Base-by-base conservation (phyloP, 2,888 invertebrate species). In the Acanthacorydalis orientalis region DNA sequence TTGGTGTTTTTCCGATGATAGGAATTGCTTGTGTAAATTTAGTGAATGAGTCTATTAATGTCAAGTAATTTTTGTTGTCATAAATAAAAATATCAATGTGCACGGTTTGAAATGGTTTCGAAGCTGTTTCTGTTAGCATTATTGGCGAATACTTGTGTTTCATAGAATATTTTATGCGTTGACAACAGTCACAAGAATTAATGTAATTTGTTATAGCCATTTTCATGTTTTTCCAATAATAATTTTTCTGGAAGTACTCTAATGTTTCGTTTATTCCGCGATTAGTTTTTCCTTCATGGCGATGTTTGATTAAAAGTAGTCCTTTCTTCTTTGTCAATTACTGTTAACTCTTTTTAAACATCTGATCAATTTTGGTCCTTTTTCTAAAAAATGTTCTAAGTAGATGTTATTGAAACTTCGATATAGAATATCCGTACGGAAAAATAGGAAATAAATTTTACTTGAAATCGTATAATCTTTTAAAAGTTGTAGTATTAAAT, bases 231-330 rank as follows among this genome's bases (percentile, higher is more conserved):
- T 8, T 37, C 52, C 50, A 52, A 31, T 49, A 52, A 39, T 50
- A 49, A 7, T 44, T 46, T 39, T 32, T 31, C 43, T 46, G 39
- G 7, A 52, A n/a, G n/a, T 46, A 35, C 37, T 23, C 15, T 41
- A 31, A 11, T n/a, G 47, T 48, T 48, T 50, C 49, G 7, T 42
- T 23, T n/a, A 49, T 50, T 38, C 49, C 52, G 31, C 49, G 49
- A 33, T 52, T 50, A 9, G 49, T 49, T 51, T 51, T 50, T 7
- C 44, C 49, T 14, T 42, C 46, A 12, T 52, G 49, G 33, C 50
- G 44, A 31, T 50, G 44, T 44, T 38, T 33, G 23, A 51, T 37
- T 43, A 43, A 31, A 12, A 44, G 8, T n/a, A 10, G 12, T 34
- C 32, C 40, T 31, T 44, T 50, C 50, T 31, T 48, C 48, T 48